Evolutionary conservation across 2,113 vertebrate species (phyloP), one percentile per base, ranked within the genome.

Genomic region (Rhynchopsitta pachyrhyncha): DNA sequence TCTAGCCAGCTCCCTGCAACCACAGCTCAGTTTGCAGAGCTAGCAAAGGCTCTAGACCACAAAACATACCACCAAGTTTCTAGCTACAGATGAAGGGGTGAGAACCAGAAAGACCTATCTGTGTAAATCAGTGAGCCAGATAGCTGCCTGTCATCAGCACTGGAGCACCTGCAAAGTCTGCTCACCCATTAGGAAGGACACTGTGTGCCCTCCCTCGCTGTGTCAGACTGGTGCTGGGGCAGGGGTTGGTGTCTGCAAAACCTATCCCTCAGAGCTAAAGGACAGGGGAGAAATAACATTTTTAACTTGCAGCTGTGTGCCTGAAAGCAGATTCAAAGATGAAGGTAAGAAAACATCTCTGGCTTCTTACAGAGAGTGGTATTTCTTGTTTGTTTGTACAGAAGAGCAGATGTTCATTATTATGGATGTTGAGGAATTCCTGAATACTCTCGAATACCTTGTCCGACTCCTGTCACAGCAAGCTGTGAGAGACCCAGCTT

Each of bases 381-480:
- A 28, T 86, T 93, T 88, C 53, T 86, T 92, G 53, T 69, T 92
- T 88, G 67, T 64, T 89, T 94, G 28, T 90, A 50, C 2, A 2
- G 50, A 92, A 81, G 49, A 88, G 86, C 82, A 96, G 79, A 81
- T 92, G 75, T 94, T 94, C 88, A 52, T 93, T 88, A 68, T 74
- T 91, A 76, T 37, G 68, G 75, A 86, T 86, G 46, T 13, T 93
- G 44, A 88, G 59, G 82, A 86, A 90, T 91, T 86, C 59, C 57
- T 87, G 57, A 84, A 31, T 92, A 47, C 17, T 90, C 71, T 90
- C 3, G 1, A 80, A 80, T 86, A 91, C 90, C 75, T 95, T 93
- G 59, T 77, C 71, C 83, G 68, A 88, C 75, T 96, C 75, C 63
- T 90, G 91, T 93, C 85, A 92, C n/a, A 90, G 78, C 90, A 95